Evolutionary conservation across 2,888 invertebrate genomes (phyloP).

Genomic region (Arrhopalites spinosus): DNA sequence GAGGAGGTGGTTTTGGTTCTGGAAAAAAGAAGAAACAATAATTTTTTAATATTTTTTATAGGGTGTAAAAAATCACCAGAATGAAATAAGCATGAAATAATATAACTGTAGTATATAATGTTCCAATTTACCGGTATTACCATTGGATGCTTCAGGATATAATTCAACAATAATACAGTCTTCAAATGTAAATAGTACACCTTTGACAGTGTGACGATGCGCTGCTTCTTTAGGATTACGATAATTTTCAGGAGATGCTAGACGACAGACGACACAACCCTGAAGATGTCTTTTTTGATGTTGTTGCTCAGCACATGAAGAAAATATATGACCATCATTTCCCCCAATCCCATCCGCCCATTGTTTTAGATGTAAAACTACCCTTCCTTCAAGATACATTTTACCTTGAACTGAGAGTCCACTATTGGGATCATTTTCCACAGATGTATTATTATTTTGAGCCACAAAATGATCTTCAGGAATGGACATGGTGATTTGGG

Average conservation of each 20-base stretch:
- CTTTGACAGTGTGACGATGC: conserved; percentile 46
- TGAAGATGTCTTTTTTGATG: conserved; percentile 15
- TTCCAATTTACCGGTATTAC: not conserved
- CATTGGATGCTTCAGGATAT: conserved; percentile 38
- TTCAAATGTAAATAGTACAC: conserved; percentile 47
- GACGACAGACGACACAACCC: conserved; percentile 46
- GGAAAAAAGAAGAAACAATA: no score
- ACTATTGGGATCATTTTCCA: conserved; percentile 39
- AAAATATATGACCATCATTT: conserved; percentile 16
- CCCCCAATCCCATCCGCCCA: conserved; percentile 29
- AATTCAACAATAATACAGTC: conserved; percentile 49
- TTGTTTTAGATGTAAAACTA: conserved; percentile 47
- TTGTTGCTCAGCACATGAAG: conserved; percentile 35
- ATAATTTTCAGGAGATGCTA: conserved; percentile 30
- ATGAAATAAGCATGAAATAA: not conserved
- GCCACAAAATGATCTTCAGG: conserved; percentile 4
- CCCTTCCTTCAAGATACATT: conserved; percentile 48
- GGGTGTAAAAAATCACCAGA: not conserved
- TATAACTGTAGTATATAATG: not conserved
- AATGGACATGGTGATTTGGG: conserved; percentile 8
- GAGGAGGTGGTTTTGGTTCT: not conserved
- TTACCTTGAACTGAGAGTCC: conserved; percentile 48
- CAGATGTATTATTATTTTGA: conserved; percentile 12
- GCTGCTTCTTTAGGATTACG: conserved; percentile 38
- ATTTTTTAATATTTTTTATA: no score